A percentile compares a stretch with the other conserved stretches of the same genome.
Conservation (phyloP, 2,113 vertebrate species). For the Dunckerocampus dactyliophorus region DNA sequence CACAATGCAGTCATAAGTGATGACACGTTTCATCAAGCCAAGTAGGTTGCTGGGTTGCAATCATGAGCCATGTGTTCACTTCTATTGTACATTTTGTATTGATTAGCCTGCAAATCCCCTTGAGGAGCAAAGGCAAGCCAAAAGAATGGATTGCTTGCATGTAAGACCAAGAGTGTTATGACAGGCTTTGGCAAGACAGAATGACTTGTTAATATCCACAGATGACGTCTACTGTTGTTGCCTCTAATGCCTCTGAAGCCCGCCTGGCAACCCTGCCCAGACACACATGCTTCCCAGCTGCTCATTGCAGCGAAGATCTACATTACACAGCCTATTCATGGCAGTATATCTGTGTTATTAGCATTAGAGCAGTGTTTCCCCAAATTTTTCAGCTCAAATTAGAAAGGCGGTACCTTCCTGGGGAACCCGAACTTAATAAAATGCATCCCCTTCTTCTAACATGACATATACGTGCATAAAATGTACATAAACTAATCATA, state of each 20-base stretch:
- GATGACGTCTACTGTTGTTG: neutral
- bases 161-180: neutral
- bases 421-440: too few relatives aligned
- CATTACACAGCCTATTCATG: neutral
- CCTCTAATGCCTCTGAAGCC: neutral
- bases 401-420: too few relatives aligned
- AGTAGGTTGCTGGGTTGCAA: slow-evolving; percentile 15
- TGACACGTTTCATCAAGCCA: slow-evolving; percentile 15
- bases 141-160: slow-evolving; percentile 16
- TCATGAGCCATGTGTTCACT: slow-evolving; percentile 22
- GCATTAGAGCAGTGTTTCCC: too few relatives aligned
- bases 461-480: too few relatives aligned
- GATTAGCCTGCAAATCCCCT: slow-evolving; percentile 28
- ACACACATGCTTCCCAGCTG: neutral
- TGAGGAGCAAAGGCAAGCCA: slow-evolving; percentile 3
- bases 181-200: slow-evolving; percentile 1
- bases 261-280: neutral
- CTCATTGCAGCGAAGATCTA: neutral
- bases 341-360: neutral
- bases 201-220: slow-evolving; percentile 12
- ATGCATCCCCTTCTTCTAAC: too few relatives aligned
- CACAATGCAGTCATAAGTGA: slow-evolving; percentile 12
- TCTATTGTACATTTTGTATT: slow-evolving; percentile 31
- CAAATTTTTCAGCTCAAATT: too few relatives aligned
- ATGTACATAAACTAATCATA: too few relatives aligned